Evolutionary conservation across 2,888 invertebrate genomes (phyloP).

Genomic region (Malacosoma neustria): DNA sequence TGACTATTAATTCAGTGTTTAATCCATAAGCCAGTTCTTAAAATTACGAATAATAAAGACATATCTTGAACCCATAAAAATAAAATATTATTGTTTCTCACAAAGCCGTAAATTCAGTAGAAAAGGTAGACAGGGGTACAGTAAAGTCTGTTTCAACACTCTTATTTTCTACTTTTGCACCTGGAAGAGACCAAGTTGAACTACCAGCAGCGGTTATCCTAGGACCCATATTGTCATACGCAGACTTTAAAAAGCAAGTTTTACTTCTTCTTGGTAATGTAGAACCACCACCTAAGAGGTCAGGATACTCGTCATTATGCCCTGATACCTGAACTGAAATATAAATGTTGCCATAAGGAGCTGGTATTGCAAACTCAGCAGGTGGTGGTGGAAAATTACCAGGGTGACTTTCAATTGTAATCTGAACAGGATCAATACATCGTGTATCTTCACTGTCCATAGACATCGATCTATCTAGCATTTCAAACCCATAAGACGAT

Average conservation of each 20-base stretch:
- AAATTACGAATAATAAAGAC: no score
- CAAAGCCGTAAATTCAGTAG: conserved; percentile 66
- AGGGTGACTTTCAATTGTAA: conserved; percentile 72
- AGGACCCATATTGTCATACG: conserved; percentile 93
- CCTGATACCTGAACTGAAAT: conserved; percentile 88
- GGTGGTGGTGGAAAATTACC: conserved; percentile 61
- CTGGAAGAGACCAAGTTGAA: conserved; percentile 88
- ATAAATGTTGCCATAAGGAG: conserved; percentile 83
- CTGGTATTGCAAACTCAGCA: conserved; percentile 63
- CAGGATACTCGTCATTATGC: conserved; percentile 84
- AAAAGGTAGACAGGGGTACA: conserved; percentile 53
- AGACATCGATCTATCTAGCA: conserved; percentile 68
- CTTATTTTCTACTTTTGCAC: conserved; percentile 42
- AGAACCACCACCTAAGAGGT: conserved; percentile 76
- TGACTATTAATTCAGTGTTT: no score
- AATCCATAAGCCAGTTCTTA: no score
- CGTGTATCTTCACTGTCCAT: conserved; percentile 64
- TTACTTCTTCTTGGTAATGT: conserved; percentile 67
- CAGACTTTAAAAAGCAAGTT: conserved; percentile 75
- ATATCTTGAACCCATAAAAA: no score
- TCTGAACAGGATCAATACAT: conserved; percentile 76
- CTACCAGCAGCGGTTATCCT: conserved; percentile 92
- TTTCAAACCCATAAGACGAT: conserved; percentile 65
- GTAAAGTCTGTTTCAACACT: conserved; percentile 30
- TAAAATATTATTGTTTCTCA: conserved; percentile 22